phyloP scores from a whole-genome alignment of 2,888 invertebrate genomes.

The Acanthosoma haemorrhoidale region DNA sequence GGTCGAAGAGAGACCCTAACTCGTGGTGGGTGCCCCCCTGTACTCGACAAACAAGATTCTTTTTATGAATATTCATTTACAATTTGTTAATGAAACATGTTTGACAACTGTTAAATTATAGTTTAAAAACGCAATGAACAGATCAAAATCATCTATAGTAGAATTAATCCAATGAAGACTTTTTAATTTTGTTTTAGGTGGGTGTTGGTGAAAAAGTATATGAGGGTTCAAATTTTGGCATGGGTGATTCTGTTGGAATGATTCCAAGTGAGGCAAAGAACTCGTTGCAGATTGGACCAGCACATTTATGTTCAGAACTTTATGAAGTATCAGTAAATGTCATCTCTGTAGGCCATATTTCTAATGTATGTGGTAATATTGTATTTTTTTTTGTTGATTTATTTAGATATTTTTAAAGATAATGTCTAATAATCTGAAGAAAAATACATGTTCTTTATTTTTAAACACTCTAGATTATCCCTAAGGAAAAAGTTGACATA shows the following conservation, averaged over 20 bases:
- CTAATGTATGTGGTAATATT: constrained; percentile 24
- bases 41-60: too few relatives aligned
- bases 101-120: too few relatives aligned
- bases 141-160: too few relatives aligned
- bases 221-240: not conserved
- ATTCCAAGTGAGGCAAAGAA: not conserved
- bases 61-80: too few relatives aligned
- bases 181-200: not conserved
- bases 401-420: not conserved
- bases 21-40: too few relatives aligned
- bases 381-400: not conserved
- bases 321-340: constrained; percentile 32
- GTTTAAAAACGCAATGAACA: too few relatives aligned
- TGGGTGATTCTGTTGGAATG: not conserved
- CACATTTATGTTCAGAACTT: constrained; percentile 28
- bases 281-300: constrained; percentile 33
- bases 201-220: not conserved
- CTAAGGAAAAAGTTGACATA: constrained; percentile 26
- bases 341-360: constrained; percentile 27
- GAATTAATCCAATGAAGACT: too few relatives aligned
- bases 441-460: not conserved
- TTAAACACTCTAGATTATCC: constrained; percentile 29
- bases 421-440: not conserved
- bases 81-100: too few relatives aligned
- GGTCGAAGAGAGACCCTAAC: too few relatives aligned